phyloP scores from a whole-genome alignment of 2,888 invertebrate species.

The Pseudanteris insignis region DNA sequence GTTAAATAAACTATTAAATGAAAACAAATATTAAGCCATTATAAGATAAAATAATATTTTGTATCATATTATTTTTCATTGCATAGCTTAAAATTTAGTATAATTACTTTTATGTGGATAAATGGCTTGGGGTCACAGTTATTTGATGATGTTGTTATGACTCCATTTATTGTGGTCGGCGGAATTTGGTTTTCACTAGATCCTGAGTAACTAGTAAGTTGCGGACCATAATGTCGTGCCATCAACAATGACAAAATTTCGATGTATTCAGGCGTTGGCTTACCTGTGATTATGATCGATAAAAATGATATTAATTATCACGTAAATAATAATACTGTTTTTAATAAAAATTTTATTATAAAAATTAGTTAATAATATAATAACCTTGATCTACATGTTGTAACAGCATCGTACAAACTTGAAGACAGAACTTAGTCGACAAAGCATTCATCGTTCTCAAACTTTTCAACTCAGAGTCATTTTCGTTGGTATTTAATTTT shows the following conservation, averaged over 20 bases:
- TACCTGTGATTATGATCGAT: too few species aligned
- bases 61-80: too few species aligned
- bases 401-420: constrained; percentile 59
- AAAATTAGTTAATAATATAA: neutral
- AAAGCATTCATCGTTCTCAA: constrained; percentile 53
- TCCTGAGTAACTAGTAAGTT: constrained; percentile 61
- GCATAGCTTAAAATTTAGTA: neutral
- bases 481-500: constrained; percentile 51
- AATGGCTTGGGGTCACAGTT: constrained; percentile 59
- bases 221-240: constrained; percentile 61
- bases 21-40: too few species aligned
- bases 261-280: constrained; percentile 59
- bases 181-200: constrained; percentile 58
- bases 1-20: too few species aligned
- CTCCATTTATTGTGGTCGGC: constrained; percentile 62
- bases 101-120: constrained; percentile 60
- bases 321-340: neutral
- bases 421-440: constrained; percentile 60
- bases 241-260: constrained; percentile 58
- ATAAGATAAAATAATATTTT: too few species aligned
- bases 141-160: constrained; percentile 59
- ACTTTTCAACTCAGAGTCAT: constrained; percentile 47
- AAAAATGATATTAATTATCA: neutral
- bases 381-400: constrained; percentile 61
- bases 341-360: neutral